Base-by-base conservation (phyloP, 2,113 vertebrate genomes). In the Mastomys coucha region DNA sequence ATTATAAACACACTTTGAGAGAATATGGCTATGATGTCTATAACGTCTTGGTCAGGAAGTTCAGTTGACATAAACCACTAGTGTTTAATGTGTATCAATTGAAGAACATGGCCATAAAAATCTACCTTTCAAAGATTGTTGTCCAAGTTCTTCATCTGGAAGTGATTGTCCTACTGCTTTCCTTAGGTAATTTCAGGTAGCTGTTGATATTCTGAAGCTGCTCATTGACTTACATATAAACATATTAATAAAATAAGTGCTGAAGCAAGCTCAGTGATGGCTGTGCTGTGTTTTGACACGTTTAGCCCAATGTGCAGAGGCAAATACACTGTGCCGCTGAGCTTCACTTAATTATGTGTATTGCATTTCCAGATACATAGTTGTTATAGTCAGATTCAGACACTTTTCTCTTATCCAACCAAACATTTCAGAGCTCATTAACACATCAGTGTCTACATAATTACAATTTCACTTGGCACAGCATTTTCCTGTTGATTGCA, bases 401-500 rank as follows among this genome's bases (percentile, higher is more conserved):
- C 70, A 88, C 81, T 98, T 89, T 92, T 95, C 76, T 98, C 82
- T 95, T 95, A 94, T 96, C 93, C 88, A 91, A 53, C 75, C 90
- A 95, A 98, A 98, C n/a, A 93, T 97, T 98, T 97, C 97, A 96
- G 96, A 98, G 91, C 95, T 98, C 98, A 98, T 98, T 98, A 98
- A 87, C 95, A 98, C 97, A 97, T 97, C 96, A 94, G 96, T 96
- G 69, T 95, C 98, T 96, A 98, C 97, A 98, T 97, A 97, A 98
- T 98, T 98, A 97, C 90, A 88, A 96, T 98, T 98, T 97, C 97
- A 96, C 95, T 98, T 98, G 96, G 98, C 90, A 65, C 97, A 98
- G 98, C 96, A 87, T 96, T 98, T 98, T 98, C 93, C 91, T 97
- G 96, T 97, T 98, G 98, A 98, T 98, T 98, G 97, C 96, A 95